Percentiles rank a stretch among this genome's conserved stretches.
phyloP scores from a whole-genome alignment of 2,888 invertebrate species.

The Cyclophora albipunctata region DNA sequence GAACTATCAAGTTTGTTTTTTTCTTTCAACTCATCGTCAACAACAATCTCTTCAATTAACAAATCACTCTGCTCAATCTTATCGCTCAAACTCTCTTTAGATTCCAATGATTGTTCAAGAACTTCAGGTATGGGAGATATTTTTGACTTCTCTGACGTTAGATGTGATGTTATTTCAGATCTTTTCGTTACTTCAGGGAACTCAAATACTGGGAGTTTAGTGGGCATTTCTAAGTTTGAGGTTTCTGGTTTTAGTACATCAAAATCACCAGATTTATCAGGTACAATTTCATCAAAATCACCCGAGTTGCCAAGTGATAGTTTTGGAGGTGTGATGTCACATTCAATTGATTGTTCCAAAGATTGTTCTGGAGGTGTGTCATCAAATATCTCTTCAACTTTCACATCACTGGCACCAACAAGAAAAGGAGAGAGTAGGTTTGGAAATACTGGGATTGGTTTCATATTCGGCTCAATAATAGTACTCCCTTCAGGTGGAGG shows the following conservation, averaged over 20 bases:
- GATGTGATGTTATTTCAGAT: conserved; percentile 28
- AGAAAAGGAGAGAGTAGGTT: conserved; percentile 58
- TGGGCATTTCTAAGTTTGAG: too few species aligned
- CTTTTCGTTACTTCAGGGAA: conserved; percentile 4
- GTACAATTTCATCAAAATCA: conserved; percentile 5
- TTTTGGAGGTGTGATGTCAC: neutral
- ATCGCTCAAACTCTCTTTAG: conserved; percentile 42
- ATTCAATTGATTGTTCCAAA: conserved; percentile 19
- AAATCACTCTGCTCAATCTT: conserved; percentile 54
- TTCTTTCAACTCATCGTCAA: conserved; percentile 47
- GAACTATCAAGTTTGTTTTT: conserved; percentile 23
- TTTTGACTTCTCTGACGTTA: conserved; percentile 12
- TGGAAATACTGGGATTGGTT: conserved; percentile 49
- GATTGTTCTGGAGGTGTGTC: conserved; percentile 27
- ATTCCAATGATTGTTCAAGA: too few species aligned
- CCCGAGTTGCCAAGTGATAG: neutral
- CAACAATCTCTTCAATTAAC: conserved; percentile 55
- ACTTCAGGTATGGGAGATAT: too few species aligned
- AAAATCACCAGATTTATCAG: conserved; percentile 23
- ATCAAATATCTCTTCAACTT: conserved; percentile 46
- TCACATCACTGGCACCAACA: conserved; percentile 42
- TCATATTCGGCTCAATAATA: conserved; percentile 39
- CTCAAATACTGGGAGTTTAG: too few species aligned
- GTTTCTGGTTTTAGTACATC: too few species aligned
- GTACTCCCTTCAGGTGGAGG: conserved; percentile 58